Base-by-base conservation (phyloP, 2,797 vertebrate species). In the Eospalax fontanierii region DNA sequence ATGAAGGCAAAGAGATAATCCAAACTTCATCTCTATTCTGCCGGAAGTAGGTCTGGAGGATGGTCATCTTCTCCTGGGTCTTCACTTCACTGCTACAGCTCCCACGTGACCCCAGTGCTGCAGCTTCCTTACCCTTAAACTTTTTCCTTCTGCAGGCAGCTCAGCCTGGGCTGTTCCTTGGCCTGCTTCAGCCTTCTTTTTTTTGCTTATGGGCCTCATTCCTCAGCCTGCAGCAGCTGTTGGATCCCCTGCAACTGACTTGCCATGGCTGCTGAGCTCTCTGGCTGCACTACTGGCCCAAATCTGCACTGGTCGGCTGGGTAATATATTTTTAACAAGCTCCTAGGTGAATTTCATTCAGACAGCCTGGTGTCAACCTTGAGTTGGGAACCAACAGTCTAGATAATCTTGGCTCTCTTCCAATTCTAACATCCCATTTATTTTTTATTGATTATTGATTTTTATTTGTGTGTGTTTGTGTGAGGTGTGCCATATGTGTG, bases 81-180 rank as follows among this genome's bases (percentile, higher is more conserved):
- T 99, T 98, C 91, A 99, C 98, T 84, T 99, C 98, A 18, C 98
- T 98, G 94, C 98, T 98, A 79, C 98, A 98, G 66, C 98, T 99
- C 88, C 98, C 99, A 1, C 99, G 99, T 54, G 98, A 99, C 21
- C 99, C 99, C 79, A 99, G 97, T 0, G 98, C 98, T 9, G 14
- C 50, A 54, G 50, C 50, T 54, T 46, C 46, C 46, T 46, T 46
- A n/a, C n/a, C n/a, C 46, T 46, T 46, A 5, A 46, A 46, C 46
- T 46, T 46, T 46, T 11, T 46, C 46, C 46, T 46, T 46, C 46
- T 11, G 11, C 46, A 46, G 46, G 46, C 11, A 11, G 46, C 11
- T 46, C 46, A 46, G 46, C 11, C 11, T 46, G 11, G 11, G 46
- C n/a, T n/a, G n/a, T n/a, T n/a, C n/a, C n/a, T 50, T 50, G 46